Conservation (phyloP, 2,113 vertebrate species). For the Phrynosoma platyrhinos region DNA sequence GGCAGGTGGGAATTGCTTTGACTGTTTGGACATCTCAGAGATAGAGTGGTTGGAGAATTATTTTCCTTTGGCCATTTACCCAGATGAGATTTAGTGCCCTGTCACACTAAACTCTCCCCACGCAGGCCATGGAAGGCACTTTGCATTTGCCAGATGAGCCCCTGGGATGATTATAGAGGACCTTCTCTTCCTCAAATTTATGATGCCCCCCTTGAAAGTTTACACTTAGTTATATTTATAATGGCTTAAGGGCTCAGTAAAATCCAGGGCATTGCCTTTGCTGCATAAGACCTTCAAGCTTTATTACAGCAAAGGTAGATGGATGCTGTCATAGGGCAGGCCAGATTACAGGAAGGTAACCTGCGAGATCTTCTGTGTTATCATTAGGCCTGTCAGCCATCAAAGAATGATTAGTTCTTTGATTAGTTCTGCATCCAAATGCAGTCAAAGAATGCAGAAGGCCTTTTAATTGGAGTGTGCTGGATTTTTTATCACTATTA, state of each 20-base stretch:
- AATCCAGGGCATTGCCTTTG: constrained; percentile 8
- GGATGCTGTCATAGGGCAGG: not conserved
- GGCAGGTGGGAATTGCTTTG: constrained; percentile 50
- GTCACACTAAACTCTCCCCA: constrained; percentile 36
- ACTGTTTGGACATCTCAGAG: constrained; percentile 61
- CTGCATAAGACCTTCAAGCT: not conserved
- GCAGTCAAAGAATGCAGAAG: too few relatives aligned
- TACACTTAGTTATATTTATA: constrained; percentile 41
- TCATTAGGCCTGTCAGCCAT: not conserved
- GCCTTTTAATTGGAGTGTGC: too few relatives aligned
- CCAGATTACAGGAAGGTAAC: constrained; percentile 1
- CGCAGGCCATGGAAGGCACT: constrained; percentile 36
- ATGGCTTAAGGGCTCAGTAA: constrained; percentile 31
- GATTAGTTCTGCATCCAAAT: not conserved
- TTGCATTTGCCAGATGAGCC: constrained; percentile 45
- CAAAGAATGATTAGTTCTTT: constrained; percentile 18
- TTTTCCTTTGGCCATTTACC: constrained; percentile 60
- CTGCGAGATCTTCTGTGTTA: not conserved
- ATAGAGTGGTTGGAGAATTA: constrained; percentile 42
- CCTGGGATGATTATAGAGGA: not conserved
- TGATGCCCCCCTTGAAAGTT: constrained; percentile 40
- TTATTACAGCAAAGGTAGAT: constrained; percentile 15
- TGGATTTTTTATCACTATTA: too few relatives aligned
- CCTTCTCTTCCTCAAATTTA: constrained; percentile 41
- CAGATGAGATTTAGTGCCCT: constrained; percentile 55